phyloP scores from a whole-genome alignment of 2,888 invertebrate species.

The Eubasilissa splendida region DNA sequence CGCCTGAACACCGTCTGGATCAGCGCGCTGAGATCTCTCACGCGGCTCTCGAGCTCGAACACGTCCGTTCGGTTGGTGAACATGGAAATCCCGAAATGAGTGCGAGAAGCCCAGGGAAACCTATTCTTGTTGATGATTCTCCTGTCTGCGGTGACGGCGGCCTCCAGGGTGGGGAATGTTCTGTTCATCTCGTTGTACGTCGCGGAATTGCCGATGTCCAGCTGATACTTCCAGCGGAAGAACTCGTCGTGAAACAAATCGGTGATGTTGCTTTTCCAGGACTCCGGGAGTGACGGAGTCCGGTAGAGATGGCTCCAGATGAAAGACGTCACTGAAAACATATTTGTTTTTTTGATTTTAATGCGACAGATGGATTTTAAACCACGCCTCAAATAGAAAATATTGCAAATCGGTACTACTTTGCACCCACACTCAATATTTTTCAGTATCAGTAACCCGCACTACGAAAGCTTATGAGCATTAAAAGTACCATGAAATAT shows the following conservation, averaged over 20 bases:
- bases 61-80: slow-evolving; percentile 33
- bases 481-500: background rate
- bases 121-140: slow-evolving; percentile 26
- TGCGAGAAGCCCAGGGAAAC: slow-evolving; percentile 9
- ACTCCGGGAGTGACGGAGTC: slow-evolving; percentile 16
- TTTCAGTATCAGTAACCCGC: too few species aligned
- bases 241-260: slow-evolving; percentile 28
- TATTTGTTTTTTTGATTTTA: background rate
- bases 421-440: too few species aligned
- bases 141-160: background rate
- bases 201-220: slow-evolving; percentile 33
- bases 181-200: background rate
- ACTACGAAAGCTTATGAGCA: background rate
- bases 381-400: too few species aligned
- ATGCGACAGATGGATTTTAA: too few species aligned
- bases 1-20: slow-evolving; percentile 13
- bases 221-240: slow-evolving; percentile 33
- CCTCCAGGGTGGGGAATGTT: slow-evolving; percentile 6
- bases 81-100: slow-evolving; percentile 1
- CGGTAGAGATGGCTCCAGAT: slow-evolving; percentile 43
- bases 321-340: slow-evolving; percentile 43
- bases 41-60: slow-evolving; percentile 3
- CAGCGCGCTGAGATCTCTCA: slow-evolving; percentile 26
- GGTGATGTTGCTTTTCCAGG: slow-evolving; percentile 18
- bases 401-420: too few species aligned